A percentile compares a stretch with the other conserved stretches of the same genome.
Evolutionary conservation across 2,888 invertebrate species (phyloP).

Genomic region (Sarcophaga subvicina): DNA sequence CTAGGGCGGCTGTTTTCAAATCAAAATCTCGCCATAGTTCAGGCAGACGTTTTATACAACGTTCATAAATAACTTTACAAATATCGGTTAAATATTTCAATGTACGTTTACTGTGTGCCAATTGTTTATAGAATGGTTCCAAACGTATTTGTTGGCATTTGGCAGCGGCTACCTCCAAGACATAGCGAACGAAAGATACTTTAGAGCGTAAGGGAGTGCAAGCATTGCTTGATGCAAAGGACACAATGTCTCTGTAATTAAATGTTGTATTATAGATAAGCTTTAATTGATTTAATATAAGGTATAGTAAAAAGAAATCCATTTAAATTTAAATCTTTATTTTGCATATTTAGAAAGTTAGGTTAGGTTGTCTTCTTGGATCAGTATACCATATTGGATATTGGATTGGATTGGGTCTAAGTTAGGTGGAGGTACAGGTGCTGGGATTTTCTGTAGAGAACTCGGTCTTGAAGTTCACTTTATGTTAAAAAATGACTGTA

Average conservation of each 20-base stretch:
- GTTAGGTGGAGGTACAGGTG: too few relatives aligned
- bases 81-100: constrained; percentile 77
- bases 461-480: too few relatives aligned
- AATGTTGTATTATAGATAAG: not conserved
- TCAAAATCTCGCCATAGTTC: constrained; percentile 83
- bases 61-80: constrained; percentile 79
- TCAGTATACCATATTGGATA: too few relatives aligned
- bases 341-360: too few relatives aligned
- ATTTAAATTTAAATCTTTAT: not conserved
- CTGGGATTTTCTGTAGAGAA: too few relatives aligned
- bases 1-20: constrained; percentile 82
- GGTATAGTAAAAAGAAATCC: not conserved
- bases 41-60: constrained; percentile 82
- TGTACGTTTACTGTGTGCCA: constrained; percentile 77
- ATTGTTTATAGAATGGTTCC: constrained; percentile 78
- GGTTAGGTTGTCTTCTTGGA: too few relatives aligned
- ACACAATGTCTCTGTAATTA: constrained; percentile 81
- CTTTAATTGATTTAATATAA: too few relatives aligned
- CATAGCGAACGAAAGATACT: constrained; percentile 83
- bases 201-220: constrained; percentile 82
- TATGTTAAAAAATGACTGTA: too few relatives aligned
- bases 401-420: too few relatives aligned
- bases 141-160: constrained; percentile 76
- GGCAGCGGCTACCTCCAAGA: constrained; percentile 79
- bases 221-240: constrained; percentile 82